Base-by-base conservation (phyloP, 2,113 vertebrate species). In the Myrmophylax atrothorax region DNA sequence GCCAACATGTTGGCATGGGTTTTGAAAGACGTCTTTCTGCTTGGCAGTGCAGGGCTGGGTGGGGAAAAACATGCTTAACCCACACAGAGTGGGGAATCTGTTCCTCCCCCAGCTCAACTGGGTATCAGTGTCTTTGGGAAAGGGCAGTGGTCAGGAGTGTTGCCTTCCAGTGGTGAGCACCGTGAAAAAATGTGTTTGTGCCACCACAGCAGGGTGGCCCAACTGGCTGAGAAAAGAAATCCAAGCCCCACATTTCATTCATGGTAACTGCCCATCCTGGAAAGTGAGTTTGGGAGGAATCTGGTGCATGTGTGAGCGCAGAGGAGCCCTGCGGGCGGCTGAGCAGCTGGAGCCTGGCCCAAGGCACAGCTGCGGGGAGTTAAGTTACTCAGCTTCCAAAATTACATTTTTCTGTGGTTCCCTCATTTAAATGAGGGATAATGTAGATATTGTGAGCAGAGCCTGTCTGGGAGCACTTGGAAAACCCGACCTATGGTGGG, bases 321-420 rank as follows among this genome's bases (percentile, higher is more conserved):
- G 93, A 60, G 87, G 89, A 97, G 94, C 83, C 90, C 91, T 33
- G 84, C 72, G 31, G 84, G 84, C 14, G 18, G 82, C 63, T 8
- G 14, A 91, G 94, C 92, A 95, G 92, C 96, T 97, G 97, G 96
- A 94, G 86, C 69, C 53, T 70, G 25, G 93, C 96, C 97, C 75
- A 3, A 81, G 84, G 80, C 95, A 56, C 97, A 97, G 96, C 94
- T 97, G 97, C 8, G 0, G 64, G 78, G 95, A 93, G 89, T 95
- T 96, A 12, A 79, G 87, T 96, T 96, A 94, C 95, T 59, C 13
- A 0, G 29, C 88, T 90, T 88, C 94, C 96, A 94, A 95, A 90
- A 81, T 56, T 3, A 87, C 93, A 95, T 94, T 96, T 96, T 96
- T 96, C 84, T 75, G 96, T 62, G 93, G 81, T 96, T 96, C 87